Evolutionary conservation across 2,797 vertebrate genomes (phyloP).

Genomic region (Sebastiscus albofasciatus): DNA sequence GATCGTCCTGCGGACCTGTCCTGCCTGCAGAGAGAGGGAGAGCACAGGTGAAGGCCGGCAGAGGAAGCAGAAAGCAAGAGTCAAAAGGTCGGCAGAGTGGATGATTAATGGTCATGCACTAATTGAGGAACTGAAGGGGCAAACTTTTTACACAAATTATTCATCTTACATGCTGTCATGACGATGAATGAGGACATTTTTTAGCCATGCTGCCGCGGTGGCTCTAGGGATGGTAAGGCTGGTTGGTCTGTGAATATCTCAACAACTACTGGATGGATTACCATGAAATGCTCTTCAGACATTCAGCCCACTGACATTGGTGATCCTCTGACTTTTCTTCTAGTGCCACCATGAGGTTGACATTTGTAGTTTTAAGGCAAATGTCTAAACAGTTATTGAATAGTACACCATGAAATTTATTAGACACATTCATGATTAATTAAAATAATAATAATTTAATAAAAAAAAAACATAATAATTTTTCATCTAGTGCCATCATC

Average conservation of each 20-base stretch:
- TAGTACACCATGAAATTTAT: not conserved
- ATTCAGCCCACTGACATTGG: not conserved
- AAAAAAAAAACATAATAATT: too few relatives aligned
- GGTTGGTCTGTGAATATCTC: not conserved
- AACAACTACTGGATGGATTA: not conserved
- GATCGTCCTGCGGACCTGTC: slow-evolving; percentile 95
- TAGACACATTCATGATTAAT: not conserved
- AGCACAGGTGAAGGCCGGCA: slow-evolving; percentile 79
- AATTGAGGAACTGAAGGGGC: not conserved
- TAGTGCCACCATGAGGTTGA: not conserved
- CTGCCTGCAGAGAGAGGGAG: slow-evolving; percentile 95
- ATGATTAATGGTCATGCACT: slow-evolving; percentile 55
- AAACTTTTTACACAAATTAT: not conserved
- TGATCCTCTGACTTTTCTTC: not conserved
- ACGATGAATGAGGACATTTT: not conserved
- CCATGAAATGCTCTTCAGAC: not conserved
- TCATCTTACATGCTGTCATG: not conserved
- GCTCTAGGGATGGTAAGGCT: not conserved
- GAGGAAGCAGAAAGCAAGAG: slow-evolving; percentile 76
- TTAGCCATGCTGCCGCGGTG: not conserved
- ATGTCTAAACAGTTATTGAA: not conserved
- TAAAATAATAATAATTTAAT: not conserved
- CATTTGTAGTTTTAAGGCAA: not conserved
- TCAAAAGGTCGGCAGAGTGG: slow-evolving; percentile 58
- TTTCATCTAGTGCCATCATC: not conserved